phyloP scores from a whole-genome alignment of 1,140 invertebrate genomes.

The Aphelinus certus region DNA sequence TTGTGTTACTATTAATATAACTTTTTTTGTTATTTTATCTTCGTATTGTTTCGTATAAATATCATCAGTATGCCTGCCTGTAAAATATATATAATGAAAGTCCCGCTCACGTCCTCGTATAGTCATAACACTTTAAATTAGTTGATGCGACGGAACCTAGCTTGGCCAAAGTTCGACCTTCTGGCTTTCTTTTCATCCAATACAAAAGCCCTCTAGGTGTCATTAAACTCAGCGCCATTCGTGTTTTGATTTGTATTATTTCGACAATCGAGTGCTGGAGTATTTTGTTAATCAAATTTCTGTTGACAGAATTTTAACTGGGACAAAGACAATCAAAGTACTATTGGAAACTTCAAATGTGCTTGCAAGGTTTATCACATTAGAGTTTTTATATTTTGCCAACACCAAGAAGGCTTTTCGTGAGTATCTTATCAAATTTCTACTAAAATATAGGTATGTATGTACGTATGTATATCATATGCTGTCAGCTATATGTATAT shows the following conservation, averaged over 20 bases:
- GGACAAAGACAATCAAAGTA: not conserved
- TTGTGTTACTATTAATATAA: not conserved
- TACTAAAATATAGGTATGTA: constrained; percentile 63
- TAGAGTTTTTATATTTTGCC: no score
- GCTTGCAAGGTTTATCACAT: no score
- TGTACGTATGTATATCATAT: constrained; percentile 53
- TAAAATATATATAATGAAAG: constrained; percentile 51
- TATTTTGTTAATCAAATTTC: no score
- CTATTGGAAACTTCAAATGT: no score
- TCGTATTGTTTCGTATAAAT: constrained; percentile 44
- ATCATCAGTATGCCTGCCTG: constrained; percentile 47
- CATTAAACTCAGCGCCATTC: no score
- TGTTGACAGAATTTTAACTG: not conserved
- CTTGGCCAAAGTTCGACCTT: constrained; percentile 48
- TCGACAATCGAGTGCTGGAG: no score
- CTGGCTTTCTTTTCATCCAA: constrained; percentile 32
- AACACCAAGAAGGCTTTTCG: constrained; percentile 50
- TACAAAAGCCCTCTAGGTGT: constrained; percentile 47
- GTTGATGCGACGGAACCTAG: constrained; percentile 48
- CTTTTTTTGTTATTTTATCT: constrained; percentile 25
- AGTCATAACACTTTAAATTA: constrained; percentile 33
- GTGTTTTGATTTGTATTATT: no score
- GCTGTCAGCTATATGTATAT: constrained; percentile 61
- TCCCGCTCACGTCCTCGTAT: constrained; percentile 25
- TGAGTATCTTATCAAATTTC: constrained; percentile 55